Percentiles rank a stretch among this genome's conserved stretches.
phyloP scores from a whole-genome alignment of 2,888 invertebrate genomes.

The Orthonychiurus folsomi region DNA sequence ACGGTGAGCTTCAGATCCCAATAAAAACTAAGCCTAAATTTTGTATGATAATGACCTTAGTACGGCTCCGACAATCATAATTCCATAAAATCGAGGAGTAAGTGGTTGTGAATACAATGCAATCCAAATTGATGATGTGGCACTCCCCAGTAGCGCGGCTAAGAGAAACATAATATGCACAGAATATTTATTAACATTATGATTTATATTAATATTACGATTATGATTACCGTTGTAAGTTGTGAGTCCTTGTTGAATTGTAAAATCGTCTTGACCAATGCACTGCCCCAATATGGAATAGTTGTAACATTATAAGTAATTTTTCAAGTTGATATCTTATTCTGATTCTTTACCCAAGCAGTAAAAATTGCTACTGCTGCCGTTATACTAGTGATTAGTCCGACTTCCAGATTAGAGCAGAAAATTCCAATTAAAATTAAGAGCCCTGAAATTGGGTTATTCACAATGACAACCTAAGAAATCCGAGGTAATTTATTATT shows the following conservation, averaged over 20 bases:
- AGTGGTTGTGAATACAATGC: slow-evolving; percentile 27
- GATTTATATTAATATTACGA: no score
- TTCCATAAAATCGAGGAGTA: slow-evolving; percentile 30
- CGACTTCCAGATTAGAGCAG: slow-evolving; percentile 39
- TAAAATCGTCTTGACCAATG: slow-evolving; percentile 21
- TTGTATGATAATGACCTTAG: no score
- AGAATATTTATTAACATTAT: no score
- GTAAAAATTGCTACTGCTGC: slow-evolving; percentile 36
- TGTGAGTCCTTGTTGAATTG: slow-evolving; percentile 36
- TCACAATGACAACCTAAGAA: slow-evolving; percentile 45
- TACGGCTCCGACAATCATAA: slow-evolving; percentile 34
- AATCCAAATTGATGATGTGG: slow-evolving; percentile 41
- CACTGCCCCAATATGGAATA: slow-evolving; percentile 4
- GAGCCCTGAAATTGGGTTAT: slow-evolving; percentile 47
- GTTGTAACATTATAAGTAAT: background rate
- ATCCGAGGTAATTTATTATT: no score
- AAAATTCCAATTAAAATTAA: slow-evolving; percentile 44
- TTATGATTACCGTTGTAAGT: no score
- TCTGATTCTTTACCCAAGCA: slow-evolving; percentile 21
- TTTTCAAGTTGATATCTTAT: slow-evolving; percentile 5
- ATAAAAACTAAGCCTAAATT: no score
- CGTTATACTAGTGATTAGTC: slow-evolving; percentile 32
- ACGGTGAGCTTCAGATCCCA: no score
- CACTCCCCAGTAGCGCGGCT: slow-evolving; percentile 42
- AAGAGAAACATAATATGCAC: no score